A percentile compares a stretch with the other conserved stretches of the same genome.
These are phyloP conservation scores for Lucifuga dentata DNA, from an alignment of 2,113 vertebrate genomes.

Conservation along the genomic window DNA sequence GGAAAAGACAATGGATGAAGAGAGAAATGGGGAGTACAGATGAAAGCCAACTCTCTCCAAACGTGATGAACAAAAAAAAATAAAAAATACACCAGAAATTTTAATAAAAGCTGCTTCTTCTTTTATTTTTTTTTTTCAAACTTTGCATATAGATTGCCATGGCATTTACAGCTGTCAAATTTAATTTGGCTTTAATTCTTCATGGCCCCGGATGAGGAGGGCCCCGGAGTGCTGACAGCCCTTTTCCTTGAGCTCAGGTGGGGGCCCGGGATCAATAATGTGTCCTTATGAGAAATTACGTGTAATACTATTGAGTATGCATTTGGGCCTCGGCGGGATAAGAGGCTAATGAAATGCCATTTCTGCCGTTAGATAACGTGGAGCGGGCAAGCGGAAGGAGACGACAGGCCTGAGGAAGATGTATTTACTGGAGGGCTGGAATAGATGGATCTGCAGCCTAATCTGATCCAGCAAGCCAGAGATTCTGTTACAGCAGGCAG, in stretches of 20 bases:
- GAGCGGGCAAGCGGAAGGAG: slow-evolving; percentile 73
- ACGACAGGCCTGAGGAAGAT: slow-evolving; percentile 89
- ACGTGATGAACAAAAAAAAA: slow-evolving; percentile 83
- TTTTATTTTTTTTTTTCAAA: slow-evolving; percentile 40
- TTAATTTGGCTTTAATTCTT: slow-evolving; percentile 99
- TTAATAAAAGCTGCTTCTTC: slow-evolving; percentile 60
- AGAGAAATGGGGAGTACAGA: slow-evolving; percentile 17
- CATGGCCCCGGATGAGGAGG: slow-evolving; percentile 89
- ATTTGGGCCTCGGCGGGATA: slow-evolving; percentile 91
- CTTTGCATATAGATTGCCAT: slow-evolving; percentile 99
- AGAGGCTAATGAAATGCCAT: slow-evolving; percentile 99
- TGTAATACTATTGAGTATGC: slow-evolving; percentile 96
- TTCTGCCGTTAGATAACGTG: slow-evolving; percentile 92
- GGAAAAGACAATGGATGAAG: not conserved
- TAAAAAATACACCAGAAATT: slow-evolving; percentile 47
- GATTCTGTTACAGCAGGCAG: slow-evolving; percentile 56
- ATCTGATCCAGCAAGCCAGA: slow-evolving; percentile 77
- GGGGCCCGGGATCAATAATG: slow-evolving; percentile 92
- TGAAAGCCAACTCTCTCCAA: slow-evolving; percentile 75
- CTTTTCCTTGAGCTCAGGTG: slow-evolving; percentile 95
- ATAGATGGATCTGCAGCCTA: slow-evolving; percentile 86
- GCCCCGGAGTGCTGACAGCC: slow-evolving; percentile 89
- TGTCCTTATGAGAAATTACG: slow-evolving; percentile 99
- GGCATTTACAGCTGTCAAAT: slow-evolving; percentile 99
- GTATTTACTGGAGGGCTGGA: slow-evolving; percentile 86